phyloP scores from a whole-genome alignment of 1,140 invertebrate species.

The Berghia stephanieae region DNA sequence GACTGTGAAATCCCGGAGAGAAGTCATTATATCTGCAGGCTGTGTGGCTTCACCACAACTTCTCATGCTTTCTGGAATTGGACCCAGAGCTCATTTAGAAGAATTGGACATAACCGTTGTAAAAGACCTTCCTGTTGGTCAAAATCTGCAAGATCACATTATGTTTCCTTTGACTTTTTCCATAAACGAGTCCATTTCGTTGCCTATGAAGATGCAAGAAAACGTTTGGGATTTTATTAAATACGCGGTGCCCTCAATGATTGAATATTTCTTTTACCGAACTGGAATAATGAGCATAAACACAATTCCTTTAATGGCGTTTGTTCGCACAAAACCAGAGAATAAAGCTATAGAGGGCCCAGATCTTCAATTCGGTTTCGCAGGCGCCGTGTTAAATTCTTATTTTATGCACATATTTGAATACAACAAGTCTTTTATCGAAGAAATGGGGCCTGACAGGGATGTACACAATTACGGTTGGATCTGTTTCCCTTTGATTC shows the following conservation, averaged over 20 bases:
- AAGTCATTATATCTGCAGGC: constrained; percentile 83
- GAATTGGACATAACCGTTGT: constrained; percentile 39
- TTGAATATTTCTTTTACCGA: background rate
- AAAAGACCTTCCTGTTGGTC: constrained; percentile 80
- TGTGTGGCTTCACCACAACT: constrained; percentile 87
- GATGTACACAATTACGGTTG: background rate
- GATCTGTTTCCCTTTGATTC: constrained; percentile 13
- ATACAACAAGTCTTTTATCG: background rate
- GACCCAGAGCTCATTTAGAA: constrained; percentile 69
- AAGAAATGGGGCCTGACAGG: no score
- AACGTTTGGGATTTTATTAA: no score
- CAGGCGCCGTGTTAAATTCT: background rate
- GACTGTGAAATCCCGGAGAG: constrained; percentile 76
- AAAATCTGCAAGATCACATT: constrained; percentile 82
- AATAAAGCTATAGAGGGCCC: background rate
- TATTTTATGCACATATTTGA: no score
- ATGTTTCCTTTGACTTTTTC: background rate
- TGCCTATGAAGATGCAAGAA: no score
- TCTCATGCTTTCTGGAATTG: constrained; percentile 89
- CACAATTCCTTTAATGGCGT: background rate
- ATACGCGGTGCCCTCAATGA: background rate
- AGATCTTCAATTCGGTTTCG: constrained; percentile 1
- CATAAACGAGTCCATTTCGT: background rate
- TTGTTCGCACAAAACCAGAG: background rate
- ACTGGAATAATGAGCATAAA: background rate